Conservation (phyloP, 1,140 invertebrate species). For the Sarcophaga peregrina region DNA sequence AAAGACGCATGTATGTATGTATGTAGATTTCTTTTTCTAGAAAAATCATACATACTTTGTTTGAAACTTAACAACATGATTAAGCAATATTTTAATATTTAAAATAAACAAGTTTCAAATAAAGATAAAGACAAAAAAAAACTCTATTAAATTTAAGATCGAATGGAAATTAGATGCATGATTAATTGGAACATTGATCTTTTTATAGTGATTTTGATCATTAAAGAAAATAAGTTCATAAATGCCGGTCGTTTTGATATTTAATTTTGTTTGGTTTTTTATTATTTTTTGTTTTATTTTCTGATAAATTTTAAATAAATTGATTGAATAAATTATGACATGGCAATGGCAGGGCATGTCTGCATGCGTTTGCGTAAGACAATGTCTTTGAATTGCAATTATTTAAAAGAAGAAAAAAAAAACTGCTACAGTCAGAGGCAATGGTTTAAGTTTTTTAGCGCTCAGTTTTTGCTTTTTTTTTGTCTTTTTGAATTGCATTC, state of each 20-base stretch:
- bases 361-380: background rate
- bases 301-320: too few species aligned
- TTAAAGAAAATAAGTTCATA: background rate
- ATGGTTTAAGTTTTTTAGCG: background rate
- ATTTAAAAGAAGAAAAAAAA: background rate
- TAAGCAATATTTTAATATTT: too few species aligned
- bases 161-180: background rate
- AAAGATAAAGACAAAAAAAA: too few species aligned
- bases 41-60: background rate
- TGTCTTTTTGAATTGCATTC: background rate
- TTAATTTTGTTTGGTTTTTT: background rate
- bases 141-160: background rate
- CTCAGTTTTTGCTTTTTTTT: background rate
- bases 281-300: background rate
- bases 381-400: slow-evolving; percentile 17
- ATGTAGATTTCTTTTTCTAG: background rate
- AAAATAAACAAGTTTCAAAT: too few species aligned
- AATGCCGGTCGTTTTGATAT: slow-evolving; percentile 12
- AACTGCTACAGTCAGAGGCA: background rate
- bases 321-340: too few species aligned
- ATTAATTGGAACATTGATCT: slow-evolving; percentile 21
- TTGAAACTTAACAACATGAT: too few species aligned
- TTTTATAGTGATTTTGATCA: background rate
- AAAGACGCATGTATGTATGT: background rate
- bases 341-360: too few species aligned